Evolutionary conservation across 2,888 invertebrate genomes (phyloP).

Genomic region (Ariolimax columbianus): DNA sequence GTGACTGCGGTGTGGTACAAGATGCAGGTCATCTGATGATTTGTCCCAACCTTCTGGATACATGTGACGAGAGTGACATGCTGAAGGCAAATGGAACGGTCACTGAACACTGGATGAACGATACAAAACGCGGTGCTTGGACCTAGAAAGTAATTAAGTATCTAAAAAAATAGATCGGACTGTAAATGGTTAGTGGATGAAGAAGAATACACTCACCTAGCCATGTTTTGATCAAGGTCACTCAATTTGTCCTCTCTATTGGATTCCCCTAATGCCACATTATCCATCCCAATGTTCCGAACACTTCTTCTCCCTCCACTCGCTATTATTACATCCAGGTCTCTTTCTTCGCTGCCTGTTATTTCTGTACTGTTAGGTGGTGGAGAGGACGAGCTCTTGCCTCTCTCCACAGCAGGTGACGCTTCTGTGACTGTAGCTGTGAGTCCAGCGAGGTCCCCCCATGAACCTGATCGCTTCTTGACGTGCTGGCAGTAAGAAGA

Average conservation of each 20-base stretch:
- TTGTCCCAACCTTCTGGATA: too few relatives aligned
- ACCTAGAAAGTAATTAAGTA: too few relatives aligned
- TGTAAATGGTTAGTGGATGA: too few relatives aligned
- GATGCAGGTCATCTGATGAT: too few relatives aligned
- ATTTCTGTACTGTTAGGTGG: not conserved
- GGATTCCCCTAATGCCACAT: not conserved
- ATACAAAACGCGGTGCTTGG: too few relatives aligned
- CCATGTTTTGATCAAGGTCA: constrained; percentile 50
- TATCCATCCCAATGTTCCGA: not conserved
- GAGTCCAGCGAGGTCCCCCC: constrained; percentile 56
- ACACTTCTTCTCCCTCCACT: not conserved
- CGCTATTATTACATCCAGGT: not conserved
- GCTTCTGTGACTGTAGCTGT: not conserved
- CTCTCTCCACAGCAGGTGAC: not conserved
- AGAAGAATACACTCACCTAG: constrained; percentile 38
- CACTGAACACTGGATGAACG: too few relatives aligned
- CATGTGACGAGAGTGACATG: too few relatives aligned
- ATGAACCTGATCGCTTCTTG: constrained; percentile 58
- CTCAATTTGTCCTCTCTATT: constrained; percentile 39
- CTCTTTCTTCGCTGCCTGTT: not conserved
- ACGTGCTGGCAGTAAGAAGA: constrained; percentile 52
- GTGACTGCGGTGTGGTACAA: too few relatives aligned
- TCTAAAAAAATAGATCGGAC: too few relatives aligned
- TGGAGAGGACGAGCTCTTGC: not conserved
- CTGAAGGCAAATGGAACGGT: too few relatives aligned